These are phyloP conservation scores for Drosophila rubida DNA, from an alignment of 2,888 invertebrate species.

Conservation along the genomic window DNA sequence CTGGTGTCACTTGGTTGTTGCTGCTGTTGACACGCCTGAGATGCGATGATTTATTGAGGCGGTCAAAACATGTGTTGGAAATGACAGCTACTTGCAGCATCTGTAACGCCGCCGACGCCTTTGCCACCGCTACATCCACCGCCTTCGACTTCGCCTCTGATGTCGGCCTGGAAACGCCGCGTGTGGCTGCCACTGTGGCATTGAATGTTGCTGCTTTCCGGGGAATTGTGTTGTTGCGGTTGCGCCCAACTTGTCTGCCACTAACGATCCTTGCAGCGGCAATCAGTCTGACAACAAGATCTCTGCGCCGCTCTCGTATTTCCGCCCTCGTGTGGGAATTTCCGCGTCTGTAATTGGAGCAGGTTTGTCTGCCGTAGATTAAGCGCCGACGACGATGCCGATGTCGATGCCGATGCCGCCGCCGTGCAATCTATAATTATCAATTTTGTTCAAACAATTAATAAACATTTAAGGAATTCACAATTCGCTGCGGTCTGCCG, in stretches of 20 bases:
- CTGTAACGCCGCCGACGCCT: slow-evolving; percentile 74
- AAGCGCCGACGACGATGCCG: slow-evolving; percentile 61
- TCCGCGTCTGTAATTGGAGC: slow-evolving; percentile 74
- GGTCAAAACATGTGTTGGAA: slow-evolving; percentile 86
- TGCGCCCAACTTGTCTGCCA: slow-evolving; percentile 84
- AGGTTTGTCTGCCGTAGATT: slow-evolving; percentile 49
- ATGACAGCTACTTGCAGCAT: slow-evolving; percentile 84
- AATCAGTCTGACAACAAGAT: slow-evolving; percentile 71
- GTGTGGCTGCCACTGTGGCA: slow-evolving; percentile 67
- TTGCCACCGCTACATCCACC: slow-evolving; percentile 11
- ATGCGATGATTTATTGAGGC: slow-evolving; percentile 84
- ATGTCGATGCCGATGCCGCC: too few relatives aligned
- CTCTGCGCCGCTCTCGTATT: slow-evolving; percentile 63
- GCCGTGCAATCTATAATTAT: slow-evolving; percentile 60
- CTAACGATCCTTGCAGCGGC: slow-evolving; percentile 81
- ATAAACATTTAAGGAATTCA: slow-evolving; percentile 70
- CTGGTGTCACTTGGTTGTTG: slow-evolving; percentile 22
- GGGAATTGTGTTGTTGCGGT: slow-evolving; percentile 82
- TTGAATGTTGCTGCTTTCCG: slow-evolving; percentile 57
- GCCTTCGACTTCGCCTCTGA: slow-evolving; percentile 17
- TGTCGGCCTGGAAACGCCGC: slow-evolving; percentile 58
- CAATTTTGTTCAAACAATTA: slow-evolving; percentile 74
- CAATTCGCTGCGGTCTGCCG: slow-evolving; percentile 35
- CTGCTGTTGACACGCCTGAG: slow-evolving; percentile 71
- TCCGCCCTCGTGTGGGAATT: slow-evolving; percentile 76